A percentile compares a stretch with the other conserved stretches of the same genome.
These are phyloP conservation scores for Sebastes trivittatus DNA, from an alignment of 2,797 vertebrate species.

Conservation along the genomic window DNA sequence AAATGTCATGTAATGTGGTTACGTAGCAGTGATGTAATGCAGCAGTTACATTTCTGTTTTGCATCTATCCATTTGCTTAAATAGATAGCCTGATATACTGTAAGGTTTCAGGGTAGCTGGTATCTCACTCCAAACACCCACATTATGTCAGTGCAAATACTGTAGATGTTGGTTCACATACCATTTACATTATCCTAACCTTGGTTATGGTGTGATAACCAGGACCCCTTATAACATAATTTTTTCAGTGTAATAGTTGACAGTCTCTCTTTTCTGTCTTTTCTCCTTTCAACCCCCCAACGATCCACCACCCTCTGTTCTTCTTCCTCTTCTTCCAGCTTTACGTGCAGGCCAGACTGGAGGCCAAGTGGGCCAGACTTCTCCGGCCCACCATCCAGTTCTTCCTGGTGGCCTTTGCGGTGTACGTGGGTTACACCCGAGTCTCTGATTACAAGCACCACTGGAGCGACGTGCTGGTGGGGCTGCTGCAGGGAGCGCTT, in stretches of 20 bases:
- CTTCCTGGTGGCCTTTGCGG: constrained; percentile 90
- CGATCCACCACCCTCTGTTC: not conserved
- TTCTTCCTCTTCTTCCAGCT: constrained; percentile 77
- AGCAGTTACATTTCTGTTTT: not conserved
- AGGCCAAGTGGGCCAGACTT: constrained; percentile 88
- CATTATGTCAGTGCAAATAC: not conserved
- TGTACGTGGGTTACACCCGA: constrained; percentile 93
- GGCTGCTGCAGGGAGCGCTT: constrained; percentile 91
- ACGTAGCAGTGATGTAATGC: not conserved
- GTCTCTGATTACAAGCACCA: constrained; percentile 95
- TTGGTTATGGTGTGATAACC: constrained; percentile 1
- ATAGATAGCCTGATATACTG: not conserved
- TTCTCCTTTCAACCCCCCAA: not conserved
- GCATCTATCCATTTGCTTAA: not conserved
- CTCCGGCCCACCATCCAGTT: constrained; percentile 93
- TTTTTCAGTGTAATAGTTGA: constrained; percentile 6
- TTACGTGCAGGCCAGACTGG: constrained; percentile 89
- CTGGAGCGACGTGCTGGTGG: constrained; percentile 92
- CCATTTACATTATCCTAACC: not conserved
- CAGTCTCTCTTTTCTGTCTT: not conserved
- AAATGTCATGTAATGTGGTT: not conserved
- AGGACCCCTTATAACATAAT: not conserved
- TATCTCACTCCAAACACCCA: not conserved
- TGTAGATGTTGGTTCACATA: not conserved
- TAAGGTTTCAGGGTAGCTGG: not conserved